Evolutionary conservation across 2,797 vertebrate genomes (phyloP).

Genomic region (Potorous gilbertii): DNA sequence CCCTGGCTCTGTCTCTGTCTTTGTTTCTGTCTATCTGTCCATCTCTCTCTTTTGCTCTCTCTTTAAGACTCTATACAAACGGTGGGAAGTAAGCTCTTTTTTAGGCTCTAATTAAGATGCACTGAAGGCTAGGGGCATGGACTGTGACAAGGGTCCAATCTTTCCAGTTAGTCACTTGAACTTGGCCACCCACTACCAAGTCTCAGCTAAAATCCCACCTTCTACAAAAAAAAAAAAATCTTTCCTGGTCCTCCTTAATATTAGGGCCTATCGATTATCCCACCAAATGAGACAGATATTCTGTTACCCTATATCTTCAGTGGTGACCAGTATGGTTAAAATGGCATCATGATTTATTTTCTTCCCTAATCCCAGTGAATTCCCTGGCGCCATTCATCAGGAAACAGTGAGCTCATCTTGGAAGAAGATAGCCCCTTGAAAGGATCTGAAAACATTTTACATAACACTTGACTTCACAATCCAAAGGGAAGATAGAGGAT

Average conservation of each 20-base stretch:
- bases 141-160: background rate
- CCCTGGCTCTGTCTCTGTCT: background rate
- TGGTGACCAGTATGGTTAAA: slow-evolving; percentile 65
- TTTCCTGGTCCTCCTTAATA: background rate
- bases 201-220: background rate
- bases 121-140: background rate
- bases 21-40: background rate
- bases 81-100: slow-evolving; percentile 6
- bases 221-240: background rate
- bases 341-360: slow-evolving; percentile 53
- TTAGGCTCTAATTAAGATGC: background rate
- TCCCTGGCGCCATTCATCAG: slow-evolving; percentile 60
- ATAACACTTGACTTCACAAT: background rate
- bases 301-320: slow-evolving; percentile 61
- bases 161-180: background rate
- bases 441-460: slow-evolving; percentile 29
- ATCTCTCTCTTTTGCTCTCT: background rate
- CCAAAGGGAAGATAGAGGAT: background rate
- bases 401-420: slow-evolving; percentile 33
- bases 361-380: slow-evolving; percentile 68
- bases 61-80: slow-evolving; percentile 23
- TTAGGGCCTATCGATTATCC: background rate
- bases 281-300: slow-evolving; percentile 22
- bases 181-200: background rate
- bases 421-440: slow-evolving; percentile 39